Conservation (phyloP, 2,113 vertebrate genomes). For the Misgurnus anguillicaudatus region DNA sequence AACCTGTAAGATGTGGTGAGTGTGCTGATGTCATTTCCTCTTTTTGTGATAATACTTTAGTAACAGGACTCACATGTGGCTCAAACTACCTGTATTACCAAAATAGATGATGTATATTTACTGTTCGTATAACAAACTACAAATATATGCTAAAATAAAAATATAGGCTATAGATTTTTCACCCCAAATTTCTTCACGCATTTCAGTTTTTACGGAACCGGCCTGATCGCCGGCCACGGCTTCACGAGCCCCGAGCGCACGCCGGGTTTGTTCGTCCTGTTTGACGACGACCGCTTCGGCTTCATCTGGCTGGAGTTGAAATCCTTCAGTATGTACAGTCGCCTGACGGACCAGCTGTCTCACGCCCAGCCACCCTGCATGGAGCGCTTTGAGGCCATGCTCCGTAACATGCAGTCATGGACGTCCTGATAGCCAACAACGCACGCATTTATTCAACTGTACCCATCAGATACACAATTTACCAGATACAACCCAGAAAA, state of each 20-base stretch:
- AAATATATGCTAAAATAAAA: no score
- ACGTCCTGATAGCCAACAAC: slow-evolving; percentile 80
- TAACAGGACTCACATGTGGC: no score
- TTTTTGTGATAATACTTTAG: no score
- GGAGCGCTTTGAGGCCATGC: slow-evolving; percentile 94
- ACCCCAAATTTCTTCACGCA: slow-evolving; percentile 20
- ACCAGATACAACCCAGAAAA: not conserved
- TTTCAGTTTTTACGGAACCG: slow-evolving; percentile 91
- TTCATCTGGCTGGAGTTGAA: slow-evolving; percentile 98
- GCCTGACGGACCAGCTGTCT: slow-evolving; percentile 88
- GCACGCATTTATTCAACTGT: slow-evolving; percentile 44
- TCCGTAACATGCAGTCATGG: slow-evolving; percentile 92
- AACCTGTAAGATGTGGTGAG: slow-evolving; percentile 89
- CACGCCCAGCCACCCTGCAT: slow-evolving; percentile 84
- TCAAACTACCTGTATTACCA: no score
- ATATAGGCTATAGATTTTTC: no score
- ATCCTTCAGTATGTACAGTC: slow-evolving; percentile 96
- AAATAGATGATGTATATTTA: no score
- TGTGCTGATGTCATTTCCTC: not conserved
- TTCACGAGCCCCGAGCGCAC: slow-evolving; percentile 96
- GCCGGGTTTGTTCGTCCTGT: slow-evolving; percentile 90
- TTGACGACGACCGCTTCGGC: slow-evolving; percentile 92
- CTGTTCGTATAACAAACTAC: no score
- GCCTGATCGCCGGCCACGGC: slow-evolving; percentile 93
- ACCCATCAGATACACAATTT: slow-evolving; percentile 43